phyloP scores from a whole-genome alignment of 2,888 invertebrate species.

The Thecocarcelia acutangulata region DNA sequence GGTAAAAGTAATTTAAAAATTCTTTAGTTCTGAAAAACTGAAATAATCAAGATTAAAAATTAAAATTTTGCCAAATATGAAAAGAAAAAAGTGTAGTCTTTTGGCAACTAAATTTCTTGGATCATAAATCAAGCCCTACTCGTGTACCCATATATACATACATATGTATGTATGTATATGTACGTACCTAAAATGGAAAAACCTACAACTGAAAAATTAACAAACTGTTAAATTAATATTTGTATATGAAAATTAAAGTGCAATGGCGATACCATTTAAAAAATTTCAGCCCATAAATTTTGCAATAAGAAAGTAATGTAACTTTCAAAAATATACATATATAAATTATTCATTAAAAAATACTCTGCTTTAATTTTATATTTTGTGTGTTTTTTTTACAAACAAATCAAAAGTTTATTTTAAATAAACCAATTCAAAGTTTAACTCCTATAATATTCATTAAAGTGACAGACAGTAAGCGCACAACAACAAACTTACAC shows the following conservation, averaged over 20 bases:
- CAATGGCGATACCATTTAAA: no score
- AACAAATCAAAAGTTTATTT: constrained; percentile 42
- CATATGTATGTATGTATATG: not conserved
- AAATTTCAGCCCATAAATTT: no score
- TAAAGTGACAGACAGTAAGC: constrained; percentile 17
- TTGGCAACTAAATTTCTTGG: not conserved
- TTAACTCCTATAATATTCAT: constrained; percentile 58
- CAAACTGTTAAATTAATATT: not conserved
- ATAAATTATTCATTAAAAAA: constrained; percentile 33
- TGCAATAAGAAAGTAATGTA: not conserved
- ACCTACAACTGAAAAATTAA: not conserved
- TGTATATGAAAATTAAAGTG: no score
- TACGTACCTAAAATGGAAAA: not conserved
- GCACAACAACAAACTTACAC: constrained; percentile 12
- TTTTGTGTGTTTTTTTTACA: constrained; percentile 9
- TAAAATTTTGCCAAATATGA: no score
- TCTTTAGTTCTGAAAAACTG: not conserved
- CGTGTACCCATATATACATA: not conserved
- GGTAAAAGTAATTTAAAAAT: constrained; percentile 47
- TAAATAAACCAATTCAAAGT: constrained; percentile 39
- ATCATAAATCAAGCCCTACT: not conserved
- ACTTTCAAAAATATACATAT: not conserved
- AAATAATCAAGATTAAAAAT: constrained; percentile 14
- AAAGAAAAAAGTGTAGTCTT: not conserved
- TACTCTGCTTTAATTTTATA: constrained; percentile 1